These are phyloP conservation scores for Porphyrio hochstetteri DNA, from an alignment of 2,113 vertebrate species.

Conservation along the genomic window DNA sequence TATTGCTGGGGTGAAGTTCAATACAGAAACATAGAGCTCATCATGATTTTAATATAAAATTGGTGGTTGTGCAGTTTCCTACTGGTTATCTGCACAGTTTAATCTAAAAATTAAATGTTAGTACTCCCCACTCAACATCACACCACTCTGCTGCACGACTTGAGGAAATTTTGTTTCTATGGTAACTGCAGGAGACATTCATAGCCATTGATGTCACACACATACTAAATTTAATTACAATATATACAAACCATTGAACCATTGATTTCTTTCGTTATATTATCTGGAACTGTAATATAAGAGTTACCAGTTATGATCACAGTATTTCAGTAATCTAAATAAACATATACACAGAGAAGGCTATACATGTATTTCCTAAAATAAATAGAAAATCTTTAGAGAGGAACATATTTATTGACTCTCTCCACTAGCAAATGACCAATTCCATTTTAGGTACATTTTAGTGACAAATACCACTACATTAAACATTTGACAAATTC, in stretches of 20 bases:
- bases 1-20: neutral
- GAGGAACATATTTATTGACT: neutral
- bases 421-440: neutral
- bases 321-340: constrained; percentile 20
- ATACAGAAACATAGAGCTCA: neutral
- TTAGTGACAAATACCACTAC: neutral
- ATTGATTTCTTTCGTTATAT: constrained; percentile 27
- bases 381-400: neutral
- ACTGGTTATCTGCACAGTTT: constrained; percentile 14
- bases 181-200: constrained; percentile 68
- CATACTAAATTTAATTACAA: constrained; percentile 54
- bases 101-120: constrained; percentile 70
- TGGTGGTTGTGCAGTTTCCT: neutral
- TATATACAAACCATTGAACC: constrained; percentile 30
- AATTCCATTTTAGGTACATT: neutral
- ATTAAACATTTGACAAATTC: neutral
- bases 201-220: constrained; percentile 51
- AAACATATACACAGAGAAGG: neutral
- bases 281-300: neutral
- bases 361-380: neutral
- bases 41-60: neutral
- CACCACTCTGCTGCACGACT: constrained; percentile 46
- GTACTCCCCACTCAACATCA: constrained; percentile 71
- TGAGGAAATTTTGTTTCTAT: constrained; percentile 74
- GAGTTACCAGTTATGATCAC: neutral